Base-by-base conservation (phyloP, 2,888 invertebrate species). In the Protophormia terraenovae region DNA sequence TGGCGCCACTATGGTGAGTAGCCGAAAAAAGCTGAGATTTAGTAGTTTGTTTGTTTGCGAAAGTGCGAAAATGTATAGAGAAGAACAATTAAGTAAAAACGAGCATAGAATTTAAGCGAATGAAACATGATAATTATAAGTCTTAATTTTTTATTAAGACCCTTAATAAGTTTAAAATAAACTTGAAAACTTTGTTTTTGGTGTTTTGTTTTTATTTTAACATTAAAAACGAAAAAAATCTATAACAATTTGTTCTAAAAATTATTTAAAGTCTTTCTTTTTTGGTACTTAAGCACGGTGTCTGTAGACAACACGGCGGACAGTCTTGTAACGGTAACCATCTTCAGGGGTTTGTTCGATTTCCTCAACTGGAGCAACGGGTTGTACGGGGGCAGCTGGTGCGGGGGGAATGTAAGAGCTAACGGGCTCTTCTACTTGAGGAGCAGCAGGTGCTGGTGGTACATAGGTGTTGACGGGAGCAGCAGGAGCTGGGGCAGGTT, bases 241-340 rank as follows among this genome's bases (percentile, higher is more conserved):
- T 35, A 16, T 35, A 60, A 73, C 67, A 47, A 50, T 32, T 22
- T 22, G 10, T 6, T n/a, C 22, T 38, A 62, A 35, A 69, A 62
- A 75, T 29, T 35, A 75, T 22, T 75, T 47, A 19, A 60, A 50
- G 8, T 22, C n/a, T 24, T 27, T 10, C 22, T 7, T 24, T 27
- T 12, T 62, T 24, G 53, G 47, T 6, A 32, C 35, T 88, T 90
- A 91, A 45, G 75, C 79, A 50, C 88, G 88, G 77, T 88, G 87
- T 87, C 90, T 91, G 89, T 87, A 89, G 86, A 90, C 90, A 76
- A 87, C 87, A 86, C 91, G 91, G 69, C 90, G 91, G 32, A 89
- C 90, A 73, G 91, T 87, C 88, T 88, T 89, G 87, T 90, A 91
- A 72, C 87, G 91, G 87, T 90, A 91, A 41, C 90, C 90, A 87